Conservation (phyloP, 1,140 invertebrate genomes). For the Trigoniulus corallinus region DNA sequence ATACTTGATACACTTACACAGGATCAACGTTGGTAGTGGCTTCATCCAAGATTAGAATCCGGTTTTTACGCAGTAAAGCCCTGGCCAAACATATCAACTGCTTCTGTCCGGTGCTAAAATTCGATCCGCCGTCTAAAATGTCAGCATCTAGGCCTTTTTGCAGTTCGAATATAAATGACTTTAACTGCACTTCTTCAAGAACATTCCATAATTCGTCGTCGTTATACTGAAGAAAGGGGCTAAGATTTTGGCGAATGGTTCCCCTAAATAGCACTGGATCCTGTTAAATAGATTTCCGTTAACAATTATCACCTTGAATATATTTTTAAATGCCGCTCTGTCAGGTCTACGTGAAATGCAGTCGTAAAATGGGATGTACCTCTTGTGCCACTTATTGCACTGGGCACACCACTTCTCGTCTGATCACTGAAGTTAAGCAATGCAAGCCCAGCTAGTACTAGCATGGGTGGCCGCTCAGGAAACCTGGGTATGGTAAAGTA, state of each 20-base stretch:
- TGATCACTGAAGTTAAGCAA: no score
- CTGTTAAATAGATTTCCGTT: slow-evolving; percentile 12
- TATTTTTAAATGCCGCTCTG: background rate
- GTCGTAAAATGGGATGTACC: background rate
- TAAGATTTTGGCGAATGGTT: slow-evolving; percentile 31
- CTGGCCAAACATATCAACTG: slow-evolving; percentile 28
- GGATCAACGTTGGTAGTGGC: no score
- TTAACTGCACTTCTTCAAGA: slow-evolving; percentile 32
- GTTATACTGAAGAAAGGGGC: slow-evolving; percentile 32
- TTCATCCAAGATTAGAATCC: slow-evolving; percentile 17
- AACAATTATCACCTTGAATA: background rate
- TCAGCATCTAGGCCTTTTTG: background rate
- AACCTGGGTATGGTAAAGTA: no score
- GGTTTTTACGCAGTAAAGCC: slow-evolving; percentile 28
- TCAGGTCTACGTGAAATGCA: background rate
- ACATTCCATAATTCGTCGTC: slow-evolving; percentile 35
- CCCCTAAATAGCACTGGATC: slow-evolving; percentile 34
- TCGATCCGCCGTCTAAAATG: slow-evolving; percentile 28
- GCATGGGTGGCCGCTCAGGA: no score
- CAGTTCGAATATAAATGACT: slow-evolving; percentile 16
- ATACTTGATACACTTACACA: no score
- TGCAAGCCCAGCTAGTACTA: no score
- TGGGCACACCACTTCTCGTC: no score
- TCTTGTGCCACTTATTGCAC: background rate
- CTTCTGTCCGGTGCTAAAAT: slow-evolving; percentile 35